Percentiles rank a stretch among this genome's conserved stretches.
phyloP scores from a whole-genome alignment of 2,888 invertebrate genomes.

The Athripsodes cinereus region DNA sequence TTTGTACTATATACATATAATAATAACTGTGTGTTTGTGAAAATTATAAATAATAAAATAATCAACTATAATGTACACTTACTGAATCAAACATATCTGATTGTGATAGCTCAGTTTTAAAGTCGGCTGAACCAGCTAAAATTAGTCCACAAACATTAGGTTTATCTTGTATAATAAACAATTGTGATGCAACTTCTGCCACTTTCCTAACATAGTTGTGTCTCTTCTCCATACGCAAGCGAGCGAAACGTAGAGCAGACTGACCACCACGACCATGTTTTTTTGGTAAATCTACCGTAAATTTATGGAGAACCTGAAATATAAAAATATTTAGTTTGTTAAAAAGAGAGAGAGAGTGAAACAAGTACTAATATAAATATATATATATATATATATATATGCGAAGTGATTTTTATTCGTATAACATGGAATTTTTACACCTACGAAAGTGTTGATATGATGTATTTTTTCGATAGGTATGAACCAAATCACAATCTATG shows the following conservation, averaged over 20 bases:
- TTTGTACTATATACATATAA: too few species aligned
- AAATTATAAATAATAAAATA: too few species aligned
- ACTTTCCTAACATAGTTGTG: constrained; percentile 99
- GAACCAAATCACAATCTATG: too few species aligned
- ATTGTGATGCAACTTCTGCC: constrained; percentile 91
- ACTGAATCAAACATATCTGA: constrained; percentile 99
- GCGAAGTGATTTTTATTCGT: too few species aligned
- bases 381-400: neutral
- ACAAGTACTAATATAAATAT: neutral
- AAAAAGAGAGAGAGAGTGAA: neutral
- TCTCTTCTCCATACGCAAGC: constrained; percentile 98
- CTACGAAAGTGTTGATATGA: too few species aligned
- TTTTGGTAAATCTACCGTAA: constrained; percentile 97
- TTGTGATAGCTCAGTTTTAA: constrained; percentile 98
- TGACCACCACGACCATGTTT: constrained; percentile 99
- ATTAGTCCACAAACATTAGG: constrained; percentile 97
- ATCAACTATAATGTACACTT: too few species aligned
- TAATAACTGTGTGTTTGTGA: too few species aligned
- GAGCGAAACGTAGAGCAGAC: constrained; percentile 98
- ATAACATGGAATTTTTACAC: too few species aligned
- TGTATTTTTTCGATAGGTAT: too few species aligned
- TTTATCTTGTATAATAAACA: constrained; percentile 96
- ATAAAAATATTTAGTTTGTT: neutral
- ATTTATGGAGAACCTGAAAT: constrained; percentile 82
- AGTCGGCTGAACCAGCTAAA: constrained; percentile 98